Evolutionary conservation across 2,113 vertebrate species (phyloP).

Genomic region (Elanus axillaris): DNA sequence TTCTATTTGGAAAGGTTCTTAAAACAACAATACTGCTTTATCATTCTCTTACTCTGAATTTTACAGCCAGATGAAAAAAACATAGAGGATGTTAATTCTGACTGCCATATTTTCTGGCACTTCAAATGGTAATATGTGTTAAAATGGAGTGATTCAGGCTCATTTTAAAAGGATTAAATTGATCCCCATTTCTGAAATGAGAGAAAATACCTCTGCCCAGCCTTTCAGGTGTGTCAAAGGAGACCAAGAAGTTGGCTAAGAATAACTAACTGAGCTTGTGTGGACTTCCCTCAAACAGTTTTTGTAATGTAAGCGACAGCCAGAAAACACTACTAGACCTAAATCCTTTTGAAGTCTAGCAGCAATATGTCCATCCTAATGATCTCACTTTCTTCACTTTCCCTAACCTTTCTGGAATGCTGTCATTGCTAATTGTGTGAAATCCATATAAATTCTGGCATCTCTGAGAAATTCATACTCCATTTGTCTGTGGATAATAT

Average conservation of each 20-base stretch:
- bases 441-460: not conserved
- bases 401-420: not conserved
- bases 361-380: not conserved
- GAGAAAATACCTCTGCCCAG: not conserved
- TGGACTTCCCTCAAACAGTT: not conserved
- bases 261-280: not conserved
- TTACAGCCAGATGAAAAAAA: not conserved
- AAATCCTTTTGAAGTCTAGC: not conserved
- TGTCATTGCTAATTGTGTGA: not conserved
- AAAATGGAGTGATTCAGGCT: not conserved
- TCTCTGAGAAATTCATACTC: not conserved
- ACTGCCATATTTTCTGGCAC: not conserved
- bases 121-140: not conserved
- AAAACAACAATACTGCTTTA: not conserved
- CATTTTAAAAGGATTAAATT: not conserved
- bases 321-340: not conserved
- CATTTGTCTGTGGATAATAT: not conserved
- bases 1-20: not conserved
- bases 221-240: not conserved
- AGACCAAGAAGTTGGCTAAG: not conserved
- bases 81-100: fast-evolving
- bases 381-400: not conserved
- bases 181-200: not conserved
- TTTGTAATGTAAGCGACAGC: not conserved
- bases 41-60: not conserved